Evolutionary conservation across 1,140 invertebrate genomes (phyloP), one percentile per base, ranked within the genome.

Genomic region (Euura saliciscinereae): DNA sequence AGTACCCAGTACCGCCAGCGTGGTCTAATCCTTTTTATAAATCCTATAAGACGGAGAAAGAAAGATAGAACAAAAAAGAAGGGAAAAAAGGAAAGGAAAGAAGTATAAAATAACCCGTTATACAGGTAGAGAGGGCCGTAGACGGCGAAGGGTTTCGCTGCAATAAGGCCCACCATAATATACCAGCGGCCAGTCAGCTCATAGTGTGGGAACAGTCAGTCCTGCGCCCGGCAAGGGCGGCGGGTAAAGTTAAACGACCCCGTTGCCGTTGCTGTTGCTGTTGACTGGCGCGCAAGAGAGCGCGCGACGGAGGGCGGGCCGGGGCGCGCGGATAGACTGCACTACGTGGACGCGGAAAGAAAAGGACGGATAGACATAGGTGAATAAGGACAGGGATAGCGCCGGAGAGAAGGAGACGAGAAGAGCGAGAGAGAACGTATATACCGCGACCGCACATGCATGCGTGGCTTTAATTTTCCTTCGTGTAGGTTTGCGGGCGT

Each of bases 201-300:
- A 59, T 59, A 59, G 51, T 59, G 51, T 59, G 51, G 51, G 51
- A 59, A 59, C 51, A 59, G 51, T 59, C 51, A 59, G 51, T 59
- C 3, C 51, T 59, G 51, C 51, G 6, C 51, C 51, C 8, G 6
- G 51, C 13, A 59, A 59, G 51, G 51, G 51, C 51, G 51, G 51
- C 13, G 51, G 51, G 51, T n/a, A 6, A 59, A 59, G 51, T 59
- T 59, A 59, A 59, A 59, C 51, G 51, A 59, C 8, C 51, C 51
- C 51, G 46, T 51, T n/a, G 46, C n/a, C 2, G 46, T n/a, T 51
- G 46, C 46, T 51, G 46, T 51, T 51, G 46, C 46, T n/a, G 46
- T n/a, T n/a, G 46, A 8, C 13, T 8, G 8, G 10, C 13, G 51
- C 51, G 10, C 8, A 8, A 11, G 51, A 4, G 51, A 8, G 51